Evolutionary conservation across 2,888 invertebrate genomes (phyloP).

Genomic region (Drosophila macrospina): DNA sequence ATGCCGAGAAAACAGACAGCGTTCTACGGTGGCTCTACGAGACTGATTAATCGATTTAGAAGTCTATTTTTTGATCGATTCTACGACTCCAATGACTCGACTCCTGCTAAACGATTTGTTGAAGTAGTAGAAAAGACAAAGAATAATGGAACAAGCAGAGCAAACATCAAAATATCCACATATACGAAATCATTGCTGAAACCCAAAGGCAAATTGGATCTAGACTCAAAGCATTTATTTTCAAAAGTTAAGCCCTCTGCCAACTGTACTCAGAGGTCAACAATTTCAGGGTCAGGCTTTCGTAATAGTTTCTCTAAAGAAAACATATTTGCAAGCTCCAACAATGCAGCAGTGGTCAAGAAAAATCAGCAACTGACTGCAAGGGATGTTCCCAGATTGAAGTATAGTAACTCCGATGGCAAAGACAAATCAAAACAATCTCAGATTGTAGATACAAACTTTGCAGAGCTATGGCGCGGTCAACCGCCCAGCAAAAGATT

Average conservation of each 20-base stretch:
- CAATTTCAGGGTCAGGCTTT: background rate
- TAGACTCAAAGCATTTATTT: background rate
- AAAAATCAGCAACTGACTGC: too few species aligned
- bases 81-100: background rate
- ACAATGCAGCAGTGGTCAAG: too few species aligned
- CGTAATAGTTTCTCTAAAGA: background rate
- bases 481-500: slow-evolving; percentile 3
- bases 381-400: too few species aligned
- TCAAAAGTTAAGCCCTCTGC: background rate
- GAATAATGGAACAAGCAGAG: background rate
- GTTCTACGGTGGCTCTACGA: background rate
- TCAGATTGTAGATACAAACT: background rate
- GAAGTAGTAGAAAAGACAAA: background rate
- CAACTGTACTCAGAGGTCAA: background rate
- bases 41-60: background rate
- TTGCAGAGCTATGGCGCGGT: too few species aligned
- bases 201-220: background rate
- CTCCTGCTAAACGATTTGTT: background rate
- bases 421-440: background rate
- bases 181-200: background rate
- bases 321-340: too few species aligned
- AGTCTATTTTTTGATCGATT: background rate
- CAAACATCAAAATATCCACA: background rate
- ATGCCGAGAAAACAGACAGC: background rate
- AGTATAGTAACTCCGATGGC: too few species aligned